Conservation (phyloP, 2,797 vertebrate species). For the Thaleichthys pacificus region DNA sequence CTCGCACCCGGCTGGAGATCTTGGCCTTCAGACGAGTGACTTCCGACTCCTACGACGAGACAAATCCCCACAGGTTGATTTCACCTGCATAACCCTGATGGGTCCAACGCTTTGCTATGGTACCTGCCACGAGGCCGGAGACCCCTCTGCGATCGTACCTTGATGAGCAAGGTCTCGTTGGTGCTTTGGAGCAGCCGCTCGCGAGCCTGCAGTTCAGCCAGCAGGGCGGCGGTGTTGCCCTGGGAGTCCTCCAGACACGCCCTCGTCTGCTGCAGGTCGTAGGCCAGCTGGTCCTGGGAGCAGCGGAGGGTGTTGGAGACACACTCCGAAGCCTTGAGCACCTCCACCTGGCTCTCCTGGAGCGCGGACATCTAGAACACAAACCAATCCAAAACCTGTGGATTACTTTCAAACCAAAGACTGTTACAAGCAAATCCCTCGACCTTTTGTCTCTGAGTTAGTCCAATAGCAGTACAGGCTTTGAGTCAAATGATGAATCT, state of each 20-base stretch:
- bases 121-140: not conserved
- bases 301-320: slow-evolving; percentile 57
- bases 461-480: not conserved
- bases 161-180: slow-evolving; percentile 75
- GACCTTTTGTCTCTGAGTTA: not conserved
- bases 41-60: slow-evolving; percentile 72
- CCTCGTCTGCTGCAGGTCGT: slow-evolving; percentile 63
- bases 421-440: not conserved
- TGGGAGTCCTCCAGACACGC: slow-evolving; percentile 70
- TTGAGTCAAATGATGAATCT: not conserved
- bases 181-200: slow-evolving; percentile 70
- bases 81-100: not conserved
- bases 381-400: not conserved
- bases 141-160: slow-evolving; percentile 57
- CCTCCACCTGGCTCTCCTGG: slow-evolving; percentile 68
- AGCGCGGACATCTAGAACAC: slow-evolving; percentile 61
- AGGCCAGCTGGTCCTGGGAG: slow-evolving; percentile 68
- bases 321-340: slow-evolving; percentile 61
- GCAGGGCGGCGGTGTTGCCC: slow-evolving; percentile 62
- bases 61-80: not conserved
- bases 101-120: not conserved
- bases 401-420: not conserved
- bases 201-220: slow-evolving; percentile 68
- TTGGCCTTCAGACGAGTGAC: slow-evolving; percentile 74
- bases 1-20: slow-evolving; percentile 71